A percentile compares a stretch with the other conserved stretches of the same genome.
Evolutionary conservation across 2,888 invertebrate species (phyloP).

Genomic region (Panzeria rudis): DNA sequence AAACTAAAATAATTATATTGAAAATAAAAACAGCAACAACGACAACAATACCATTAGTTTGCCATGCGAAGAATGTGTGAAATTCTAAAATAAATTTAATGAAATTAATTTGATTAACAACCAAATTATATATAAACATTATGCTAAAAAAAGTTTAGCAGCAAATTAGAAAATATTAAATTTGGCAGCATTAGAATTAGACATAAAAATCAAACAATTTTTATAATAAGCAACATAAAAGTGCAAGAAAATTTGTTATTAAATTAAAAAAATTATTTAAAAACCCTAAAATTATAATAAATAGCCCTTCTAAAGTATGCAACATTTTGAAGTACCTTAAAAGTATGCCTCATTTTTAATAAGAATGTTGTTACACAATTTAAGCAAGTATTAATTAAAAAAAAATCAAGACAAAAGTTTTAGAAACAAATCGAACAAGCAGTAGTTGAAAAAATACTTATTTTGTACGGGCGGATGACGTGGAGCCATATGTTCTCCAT

Average conservation of each 20-base stretch:
- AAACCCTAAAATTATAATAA: not conserved
- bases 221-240: not conserved
- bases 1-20: slow-evolving; percentile 52
- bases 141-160: slow-evolving; percentile 57
- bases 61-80: slow-evolving; percentile 61
- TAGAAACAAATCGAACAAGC: too few species aligned
- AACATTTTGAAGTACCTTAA: not conserved
- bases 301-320: not conserved
- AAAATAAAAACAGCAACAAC: slow-evolving; percentile 37
- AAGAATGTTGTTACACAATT: too few species aligned
- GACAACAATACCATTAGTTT: slow-evolving; percentile 1
- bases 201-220: slow-evolving; percentile 13
- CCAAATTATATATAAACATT: slow-evolving; percentile 52
- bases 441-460: too few species aligned
- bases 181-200: slow-evolving; percentile 44
- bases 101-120: slow-evolving; percentile 73
- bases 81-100: slow-evolving; percentile 72
- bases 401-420: too few species aligned
- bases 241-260: not conserved
- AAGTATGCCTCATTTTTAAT: not conserved
- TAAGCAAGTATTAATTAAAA: too few species aligned
- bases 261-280: not conserved
- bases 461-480: too few species aligned
- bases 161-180: slow-evolving; percentile 58
- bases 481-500: too few species aligned